Evolutionary conservation across 2,888 invertebrate genomes (phyloP), one percentile per base, ranked within the genome.

Genomic region (Thecophora atra): DNA sequence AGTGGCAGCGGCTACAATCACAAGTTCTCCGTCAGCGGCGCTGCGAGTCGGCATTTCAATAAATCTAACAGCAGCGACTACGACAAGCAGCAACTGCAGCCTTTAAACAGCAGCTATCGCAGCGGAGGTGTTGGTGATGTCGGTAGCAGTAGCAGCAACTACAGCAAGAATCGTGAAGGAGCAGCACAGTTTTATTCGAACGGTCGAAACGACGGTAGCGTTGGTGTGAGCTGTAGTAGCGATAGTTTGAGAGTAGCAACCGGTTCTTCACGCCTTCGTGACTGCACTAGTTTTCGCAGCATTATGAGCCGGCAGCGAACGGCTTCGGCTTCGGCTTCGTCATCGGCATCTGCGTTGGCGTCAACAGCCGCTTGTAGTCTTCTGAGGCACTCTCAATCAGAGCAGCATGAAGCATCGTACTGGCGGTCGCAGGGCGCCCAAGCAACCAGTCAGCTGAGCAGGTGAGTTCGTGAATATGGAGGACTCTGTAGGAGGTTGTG

Each of bases 361-460:
- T 81, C 70, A 82, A 81, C 73, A 73, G 81, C 73, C 79, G 83
- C 56, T 82, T 80, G 81, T 58, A 74, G 76, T 30, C 58, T 15
- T 28, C 72, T 78, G 44, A 72, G 73, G 64, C 78, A 80, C 72
- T 80, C 80, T 58, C 77, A 78, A 72, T 80, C 80, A 37, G 70
- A 70, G 15, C 80, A 80, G 58, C 79, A 78, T 19, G 74, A 58
- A 11, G 58, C 21, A 62, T 80, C 73, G 72, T 79, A 76, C 74
- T 80, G 79, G 80, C 77, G 77, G 74, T 76, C 78, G 74, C 79
- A 19, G 52, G 64, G 26, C 51, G 67, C 54, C 71, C 70, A 44
- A 19, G 54, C 66, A 72, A 77, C 63, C 62, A 84, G 81, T 76
- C 76, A 82, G 44, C 78, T 84, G 78, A 82, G 83, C 76, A 84